Percentiles rank a stretch among this genome's conserved stretches.
phyloP scores from a whole-genome alignment of 23 tunicate species.

The Ciona savignyi region DNA sequence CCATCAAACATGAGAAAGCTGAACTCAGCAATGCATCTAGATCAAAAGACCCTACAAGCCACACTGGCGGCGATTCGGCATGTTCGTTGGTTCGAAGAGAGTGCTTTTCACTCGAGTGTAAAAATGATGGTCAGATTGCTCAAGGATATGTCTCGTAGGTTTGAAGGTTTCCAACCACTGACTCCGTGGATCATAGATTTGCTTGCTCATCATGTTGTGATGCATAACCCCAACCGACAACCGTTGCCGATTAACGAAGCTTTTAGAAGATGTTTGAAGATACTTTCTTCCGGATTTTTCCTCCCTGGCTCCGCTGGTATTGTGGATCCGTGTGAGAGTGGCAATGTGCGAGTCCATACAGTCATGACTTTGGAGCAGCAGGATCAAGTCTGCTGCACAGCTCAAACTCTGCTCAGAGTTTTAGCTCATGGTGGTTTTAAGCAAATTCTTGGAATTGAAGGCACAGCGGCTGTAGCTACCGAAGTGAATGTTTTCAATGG shows the following conservation, averaged over 20 bases:
- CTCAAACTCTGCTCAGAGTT: conserved; percentile 86
- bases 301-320: conserved; percentile 94
- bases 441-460: conserved; percentile 69
- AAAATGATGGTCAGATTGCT: conserved; percentile 64
- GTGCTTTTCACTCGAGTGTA: conserved; percentile 77
- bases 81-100: conserved; percentile 88
- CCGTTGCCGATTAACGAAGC: conserved; percentile 73
- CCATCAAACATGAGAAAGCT: conserved; percentile 73
- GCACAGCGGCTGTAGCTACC: conserved; percentile 45
- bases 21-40: conserved; percentile 52
- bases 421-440: conserved; percentile 90
- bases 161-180: conserved; percentile 60
- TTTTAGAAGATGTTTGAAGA: conserved; percentile 67
- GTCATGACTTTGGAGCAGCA: conserved; percentile 82
- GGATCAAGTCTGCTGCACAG: conserved; percentile 88
- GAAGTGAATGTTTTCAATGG: conserved; percentile 74
- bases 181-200: conserved; percentile 91
- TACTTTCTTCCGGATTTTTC: conserved; percentile 86
- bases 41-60: conserved; percentile 44
- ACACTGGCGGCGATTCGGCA: conserved; percentile 87
- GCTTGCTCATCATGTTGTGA: conserved; percentile 87
- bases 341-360: conserved; percentile 84
- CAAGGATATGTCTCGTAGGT: conserved; percentile 69
- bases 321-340: conserved; percentile 86
- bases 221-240: conserved; percentile 77